These are phyloP conservation scores for Nomia melanderi DNA, from an alignment of 1,140 invertebrate species.

Conservation along the genomic window DNA sequence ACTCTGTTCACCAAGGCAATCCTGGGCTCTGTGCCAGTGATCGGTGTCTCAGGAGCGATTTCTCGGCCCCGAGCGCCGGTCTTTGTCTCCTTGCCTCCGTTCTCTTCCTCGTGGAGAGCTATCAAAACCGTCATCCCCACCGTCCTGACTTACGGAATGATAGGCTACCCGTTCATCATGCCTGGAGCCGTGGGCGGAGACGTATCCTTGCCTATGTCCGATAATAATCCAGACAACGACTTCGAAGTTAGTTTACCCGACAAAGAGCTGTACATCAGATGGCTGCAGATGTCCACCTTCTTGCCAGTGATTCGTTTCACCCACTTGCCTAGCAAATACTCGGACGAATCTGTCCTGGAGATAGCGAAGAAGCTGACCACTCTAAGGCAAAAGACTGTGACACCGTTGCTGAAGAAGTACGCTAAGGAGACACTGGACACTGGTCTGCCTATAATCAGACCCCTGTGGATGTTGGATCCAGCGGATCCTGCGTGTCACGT, in stretches of 20 bases:
- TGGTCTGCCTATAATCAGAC: slow-evolving; percentile 92
- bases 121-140: slow-evolving; percentile 92
- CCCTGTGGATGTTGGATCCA: slow-evolving; percentile 95
- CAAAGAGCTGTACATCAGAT: slow-evolving; percentile 94
- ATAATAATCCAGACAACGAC: slow-evolving; percentile 81
- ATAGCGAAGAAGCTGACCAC: slow-evolving; percentile 88
- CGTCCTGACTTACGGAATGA: slow-evolving; percentile 91
- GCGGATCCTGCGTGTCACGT: slow-evolving; percentile 89
- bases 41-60: slow-evolving; percentile 92
- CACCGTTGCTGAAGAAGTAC: slow-evolving; percentile 88
- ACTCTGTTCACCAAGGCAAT: slow-evolving; percentile 86
- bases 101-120: slow-evolving; percentile 94
- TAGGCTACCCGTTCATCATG: slow-evolving; percentile 95
- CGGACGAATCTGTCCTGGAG: slow-evolving; percentile 87
- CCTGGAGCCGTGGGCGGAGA: slow-evolving; percentile 96
- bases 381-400: slow-evolving; percentile 89
- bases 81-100: slow-evolving; percentile 92
- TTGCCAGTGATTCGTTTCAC: slow-evolving; percentile 94
- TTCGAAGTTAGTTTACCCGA: slow-evolving; percentile 86
- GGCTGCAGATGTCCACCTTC: slow-evolving; percentile 96
- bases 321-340: slow-evolving; percentile 92
- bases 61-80: slow-evolving; percentile 90
- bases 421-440: slow-evolving; percentile 88
- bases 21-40: slow-evolving; percentile 85
- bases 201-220: slow-evolving; percentile 83